Percentiles rank a stretch among this genome's conserved stretches.
These are phyloP conservation scores for Eclectus roratus DNA, from an alignment of 2,113 vertebrate species.

Conservation along the genomic window DNA sequence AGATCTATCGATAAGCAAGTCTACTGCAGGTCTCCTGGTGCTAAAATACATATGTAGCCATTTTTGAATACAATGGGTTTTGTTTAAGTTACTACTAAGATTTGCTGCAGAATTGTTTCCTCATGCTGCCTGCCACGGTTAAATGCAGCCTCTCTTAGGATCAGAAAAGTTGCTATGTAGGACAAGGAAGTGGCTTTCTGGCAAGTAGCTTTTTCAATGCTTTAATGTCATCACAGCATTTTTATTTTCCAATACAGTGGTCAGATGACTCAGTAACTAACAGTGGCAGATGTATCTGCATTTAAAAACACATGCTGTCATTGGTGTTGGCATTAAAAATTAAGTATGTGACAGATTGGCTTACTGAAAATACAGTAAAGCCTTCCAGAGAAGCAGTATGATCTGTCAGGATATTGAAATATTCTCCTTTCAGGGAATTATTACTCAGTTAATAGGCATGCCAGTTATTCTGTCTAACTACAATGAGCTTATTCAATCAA, in stretches of 20 bases:
- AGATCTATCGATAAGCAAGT: not conserved
- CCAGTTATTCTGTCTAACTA: not conserved
- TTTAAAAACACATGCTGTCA: constrained; percentile 33
- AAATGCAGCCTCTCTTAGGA: not conserved
- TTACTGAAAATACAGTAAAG: constrained; percentile 21
- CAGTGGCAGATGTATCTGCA: constrained; percentile 41
- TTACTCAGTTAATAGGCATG: not conserved
- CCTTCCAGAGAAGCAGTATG: not conserved
- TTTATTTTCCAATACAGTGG: constrained; percentile 3
- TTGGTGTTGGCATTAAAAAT: constrained; percentile 32
- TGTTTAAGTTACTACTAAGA: not conserved
- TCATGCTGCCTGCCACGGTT: not conserved
- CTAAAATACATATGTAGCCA: not conserved
- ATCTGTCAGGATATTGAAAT: constrained; percentile 13
- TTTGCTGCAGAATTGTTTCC: not conserved
- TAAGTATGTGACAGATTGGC: constrained; percentile 14
- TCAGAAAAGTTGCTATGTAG: not conserved
- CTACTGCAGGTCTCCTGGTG: not conserved
- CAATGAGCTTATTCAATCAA: not conserved
- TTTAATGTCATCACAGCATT: not conserved
- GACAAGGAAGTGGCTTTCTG: not conserved
- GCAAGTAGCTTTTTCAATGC: not conserved
- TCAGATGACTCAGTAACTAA: constrained; percentile 33
- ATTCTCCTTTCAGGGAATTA: not conserved
- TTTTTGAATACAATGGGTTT: not conserved